Conservation (phyloP, 2,888 invertebrate genomes). For the Hypena proboscidalis region DNA sequence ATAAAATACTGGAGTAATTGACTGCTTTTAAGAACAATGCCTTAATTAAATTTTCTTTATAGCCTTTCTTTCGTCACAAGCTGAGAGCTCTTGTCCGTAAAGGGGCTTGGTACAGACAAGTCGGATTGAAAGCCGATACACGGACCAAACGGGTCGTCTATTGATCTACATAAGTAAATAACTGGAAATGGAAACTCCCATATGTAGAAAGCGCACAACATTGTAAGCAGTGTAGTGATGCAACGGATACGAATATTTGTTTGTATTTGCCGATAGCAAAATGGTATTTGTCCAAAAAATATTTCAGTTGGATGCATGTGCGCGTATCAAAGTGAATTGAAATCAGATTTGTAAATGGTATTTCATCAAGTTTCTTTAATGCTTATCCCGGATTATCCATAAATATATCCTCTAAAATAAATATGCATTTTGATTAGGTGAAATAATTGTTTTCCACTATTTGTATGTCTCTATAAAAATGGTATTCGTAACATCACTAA, state of each 20-base stretch:
- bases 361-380: too few species aligned
- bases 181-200: conserved; percentile 14
- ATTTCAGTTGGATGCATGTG: too few species aligned
- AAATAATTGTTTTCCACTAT: too few species aligned
- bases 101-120: background rate
- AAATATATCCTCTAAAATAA: too few species aligned
- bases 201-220: conserved; percentile 24
- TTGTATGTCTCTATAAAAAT: too few species aligned
- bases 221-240: background rate
- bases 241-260: background rate
- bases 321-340: too few species aligned
- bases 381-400: too few species aligned
- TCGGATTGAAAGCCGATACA: conserved; percentile 23
- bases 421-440: too few species aligned
- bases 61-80: background rate
- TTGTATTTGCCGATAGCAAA: background rate
- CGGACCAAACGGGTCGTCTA: conserved; percentile 29
- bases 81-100: conserved; percentile 6
- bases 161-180: conserved; percentile 41
- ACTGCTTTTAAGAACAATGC: conserved; percentile 7
- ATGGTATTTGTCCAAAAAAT: background rate
- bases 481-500: too few species aligned
- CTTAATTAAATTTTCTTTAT: background rate
- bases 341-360: too few species aligned
- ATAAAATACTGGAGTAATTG: background rate